Evolutionary conservation across 1,140 invertebrate species (phyloP), one percentile per base, ranked within the genome.

Genomic region (Drosophila albomicans): DNA sequence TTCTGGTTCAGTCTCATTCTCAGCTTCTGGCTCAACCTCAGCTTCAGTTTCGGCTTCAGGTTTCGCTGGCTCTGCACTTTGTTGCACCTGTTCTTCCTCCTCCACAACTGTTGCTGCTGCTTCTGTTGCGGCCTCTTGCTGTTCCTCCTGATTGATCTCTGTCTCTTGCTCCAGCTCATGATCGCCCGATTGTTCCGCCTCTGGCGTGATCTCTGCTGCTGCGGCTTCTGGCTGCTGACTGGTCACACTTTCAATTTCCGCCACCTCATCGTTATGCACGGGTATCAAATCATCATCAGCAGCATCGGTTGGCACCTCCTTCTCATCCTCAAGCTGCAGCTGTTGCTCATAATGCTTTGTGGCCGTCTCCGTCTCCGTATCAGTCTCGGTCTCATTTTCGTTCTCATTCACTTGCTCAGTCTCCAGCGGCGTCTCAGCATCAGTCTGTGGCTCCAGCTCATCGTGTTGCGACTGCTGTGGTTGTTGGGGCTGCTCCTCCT

Each of bases 241-340:
- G 38, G 85, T 85, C 71, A 81, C 85, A 88, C 85, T 88, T 90
- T 88, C 85, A 54, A 20, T 88, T 88, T 85, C 86, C 10, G 57
- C 63, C 56, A 63, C 35, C 20, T 67, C 67, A 48, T 71, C 74
- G 45, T 38, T 72, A 79, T 87, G 78, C 70, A 87, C 84, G 67
- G 81, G 77, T 77, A 88, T 84, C 81, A 88, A 59, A 72, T 88
- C 75, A 78, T 88, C 85, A 73, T 81, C 76, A 69, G 46, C 78
- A 48, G 75, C 46, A 59, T 62, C 5, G 56, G 51, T 38, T 10
- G 75, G 48, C 13, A 48, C 41, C 68, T 69, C 64, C 54, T 59
- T 20, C 57, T 78, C 74, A 30, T 62, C 43, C 35, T 43, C 48
- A 46, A 16, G 45, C 70, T 67, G 63, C 35, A 43, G 49, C 38